Evolutionary conservation across 2,797 vertebrate genomes (phyloP).

Genomic region (Cynopterus sphinx): DNA sequence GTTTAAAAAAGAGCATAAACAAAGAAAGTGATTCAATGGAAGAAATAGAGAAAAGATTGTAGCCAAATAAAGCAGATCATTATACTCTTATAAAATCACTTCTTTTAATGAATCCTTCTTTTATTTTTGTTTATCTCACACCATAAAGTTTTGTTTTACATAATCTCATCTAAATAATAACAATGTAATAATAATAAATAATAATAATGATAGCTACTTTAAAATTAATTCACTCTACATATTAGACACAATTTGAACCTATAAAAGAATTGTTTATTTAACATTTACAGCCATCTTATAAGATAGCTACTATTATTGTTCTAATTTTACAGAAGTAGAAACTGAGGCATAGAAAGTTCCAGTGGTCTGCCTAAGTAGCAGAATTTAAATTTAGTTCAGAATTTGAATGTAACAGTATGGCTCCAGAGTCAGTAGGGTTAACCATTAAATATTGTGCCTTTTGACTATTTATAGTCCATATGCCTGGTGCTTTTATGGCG

Average conservation of each 20-base stretch:
- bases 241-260: neutral
- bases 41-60: neutral
- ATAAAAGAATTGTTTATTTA: conserved; percentile 1
- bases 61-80: neutral
- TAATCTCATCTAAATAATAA: neutral
- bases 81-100: neutral
- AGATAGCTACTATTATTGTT: neutral
- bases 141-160: neutral
- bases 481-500: neutral
- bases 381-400: neutral
- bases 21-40: conserved; percentile 8
- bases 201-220: neutral
- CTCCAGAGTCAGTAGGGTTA: neutral
- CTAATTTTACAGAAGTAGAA: conserved; percentile 3
- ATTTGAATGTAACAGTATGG: neutral
- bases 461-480: neutral
- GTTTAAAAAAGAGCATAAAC: conserved; percentile 61
- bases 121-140: neutral
- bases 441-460: neutral
- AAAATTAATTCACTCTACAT: neutral
- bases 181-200: neutral
- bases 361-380: neutral
- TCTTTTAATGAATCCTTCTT: neutral
- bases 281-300: neutral
- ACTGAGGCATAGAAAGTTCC: neutral